Evolutionary conservation across 2,888 invertebrate genomes (phyloP), one percentile per base, ranked within the genome.

Genomic region (Troilus luridus): DNA sequence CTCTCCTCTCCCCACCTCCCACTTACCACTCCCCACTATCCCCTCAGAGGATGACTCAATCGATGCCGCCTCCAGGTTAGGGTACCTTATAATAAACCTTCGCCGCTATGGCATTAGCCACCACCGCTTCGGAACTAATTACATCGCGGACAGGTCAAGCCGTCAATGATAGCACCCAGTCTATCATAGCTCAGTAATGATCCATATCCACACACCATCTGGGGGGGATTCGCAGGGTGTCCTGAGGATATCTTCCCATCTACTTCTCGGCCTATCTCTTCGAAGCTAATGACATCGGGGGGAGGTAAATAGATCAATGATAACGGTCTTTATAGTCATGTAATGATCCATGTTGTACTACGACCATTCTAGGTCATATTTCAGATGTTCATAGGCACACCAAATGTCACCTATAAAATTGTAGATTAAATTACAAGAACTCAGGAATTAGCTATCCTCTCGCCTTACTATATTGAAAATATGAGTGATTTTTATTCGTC

Each of bases 11-110:
- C 72, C 72, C 41, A 27, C 72, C 14, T 41, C 27, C 72, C 41
- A 27, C 72, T 8, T 41, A 1, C 27, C 72, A 41, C 27, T 19
- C 41, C 72, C 72, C 27, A 72, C 59, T 14, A 12, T 8, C 14
- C n/a, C 0, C 0, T 1, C 8, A 14, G 14, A 27, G 72, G 89
- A 72, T 56, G 89, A 67, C 89, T 56, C 89, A 72, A 72, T 56
- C 67, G 90, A 64, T 56, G 67, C 90, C 72, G 77, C 89, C 41
- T 58, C 88, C 88, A 88, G 77, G 27, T 90, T 90, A 90, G 59
- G 41, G 54, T 8, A 41, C 90, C 67, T 64, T 90, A 72, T 90
- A 90, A 90, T 90, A 90, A 90, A 77, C 60, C 5, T 77, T 24
- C 14, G 72, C 90, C 90, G 90, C 67, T 27, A 24, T 58, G n/a